These are phyloP conservation scores for Stomatorhinus ivindoensis DNA, from an alignment of 2,113 vertebrate genomes.

Conservation along the genomic window DNA sequence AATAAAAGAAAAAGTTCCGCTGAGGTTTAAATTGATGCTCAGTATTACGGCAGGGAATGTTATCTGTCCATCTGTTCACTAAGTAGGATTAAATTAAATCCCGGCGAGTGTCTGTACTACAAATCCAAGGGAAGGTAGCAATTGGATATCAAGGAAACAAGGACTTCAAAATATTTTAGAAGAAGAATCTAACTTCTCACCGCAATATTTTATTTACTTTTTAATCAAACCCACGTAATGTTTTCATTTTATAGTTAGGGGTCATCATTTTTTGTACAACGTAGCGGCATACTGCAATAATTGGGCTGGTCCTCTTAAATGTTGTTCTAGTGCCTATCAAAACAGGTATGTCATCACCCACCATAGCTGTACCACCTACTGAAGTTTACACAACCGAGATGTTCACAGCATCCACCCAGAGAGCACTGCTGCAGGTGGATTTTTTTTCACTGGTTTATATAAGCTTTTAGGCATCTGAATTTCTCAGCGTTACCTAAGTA, in stretches of 20 bases:
- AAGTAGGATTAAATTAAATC: constrained; percentile 18
- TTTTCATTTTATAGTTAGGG: background rate
- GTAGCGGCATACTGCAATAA: background rate
- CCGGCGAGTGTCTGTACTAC: background rate
- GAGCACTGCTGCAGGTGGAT: background rate
- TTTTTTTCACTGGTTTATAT: background rate
- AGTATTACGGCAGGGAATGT: constrained; percentile 13
- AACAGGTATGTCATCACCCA: background rate
- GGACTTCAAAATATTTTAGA: background rate
- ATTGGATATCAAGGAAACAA: constrained; percentile 16
- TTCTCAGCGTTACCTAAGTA: background rate
- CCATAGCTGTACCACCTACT: background rate
- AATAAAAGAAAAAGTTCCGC: background rate
- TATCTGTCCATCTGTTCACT: constrained; percentile 26
- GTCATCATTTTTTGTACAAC: background rate
- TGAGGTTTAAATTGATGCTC: background rate
- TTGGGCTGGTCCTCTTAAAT: background rate
- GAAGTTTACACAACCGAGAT: background rate
- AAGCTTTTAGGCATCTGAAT: background rate
- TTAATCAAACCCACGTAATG: background rate
- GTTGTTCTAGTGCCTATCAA: background rate
- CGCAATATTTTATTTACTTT: background rate
- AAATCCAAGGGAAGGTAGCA: constrained; percentile 4
- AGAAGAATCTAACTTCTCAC: background rate
- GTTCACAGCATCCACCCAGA: background rate